A percentile compares a stretch with the other conserved stretches of the same genome.
Conservation (phyloP, 2,888 invertebrate genomes). For the Bugulina stolonifera region DNA sequence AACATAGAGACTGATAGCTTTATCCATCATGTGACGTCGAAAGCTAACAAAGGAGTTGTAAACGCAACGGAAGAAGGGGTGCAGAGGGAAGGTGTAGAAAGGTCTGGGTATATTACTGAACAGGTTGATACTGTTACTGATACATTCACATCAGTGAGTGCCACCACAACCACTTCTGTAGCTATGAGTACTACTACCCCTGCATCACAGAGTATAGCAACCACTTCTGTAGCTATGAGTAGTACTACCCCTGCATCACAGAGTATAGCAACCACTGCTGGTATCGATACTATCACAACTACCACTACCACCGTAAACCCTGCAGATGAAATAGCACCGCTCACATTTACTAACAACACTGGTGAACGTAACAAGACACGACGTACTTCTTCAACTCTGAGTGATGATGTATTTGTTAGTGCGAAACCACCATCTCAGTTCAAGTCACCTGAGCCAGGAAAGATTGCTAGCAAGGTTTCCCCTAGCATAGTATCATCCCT, state of each 20-base stretch:
- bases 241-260: not conserved
- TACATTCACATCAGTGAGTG: not conserved
- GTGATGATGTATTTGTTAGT: not conserved
- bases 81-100: too few relatives aligned
- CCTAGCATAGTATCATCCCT: slow-evolving; percentile 1
- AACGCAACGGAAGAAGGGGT: too few relatives aligned
- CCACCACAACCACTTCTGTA: not conserved
- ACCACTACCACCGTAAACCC: not conserved
- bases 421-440: not conserved
- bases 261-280: not conserved
- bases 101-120: too few relatives aligned
- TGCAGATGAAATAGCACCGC: not conserved
- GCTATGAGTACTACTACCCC: not conserved
- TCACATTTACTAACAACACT: not conserved
- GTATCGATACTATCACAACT: not conserved
- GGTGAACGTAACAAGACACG: not conserved
- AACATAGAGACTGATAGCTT: not conserved
- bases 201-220: not conserved
- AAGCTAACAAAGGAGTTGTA: not conserved
- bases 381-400: not conserved
- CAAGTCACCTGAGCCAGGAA: not conserved
- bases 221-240: not conserved
- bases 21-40: not conserved
- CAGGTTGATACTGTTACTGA: not conserved
- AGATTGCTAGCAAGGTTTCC: not conserved